Evolutionary conservation across 1,140 invertebrate species (phyloP).

Genomic region (Lordiphosa mommai): DNA sequence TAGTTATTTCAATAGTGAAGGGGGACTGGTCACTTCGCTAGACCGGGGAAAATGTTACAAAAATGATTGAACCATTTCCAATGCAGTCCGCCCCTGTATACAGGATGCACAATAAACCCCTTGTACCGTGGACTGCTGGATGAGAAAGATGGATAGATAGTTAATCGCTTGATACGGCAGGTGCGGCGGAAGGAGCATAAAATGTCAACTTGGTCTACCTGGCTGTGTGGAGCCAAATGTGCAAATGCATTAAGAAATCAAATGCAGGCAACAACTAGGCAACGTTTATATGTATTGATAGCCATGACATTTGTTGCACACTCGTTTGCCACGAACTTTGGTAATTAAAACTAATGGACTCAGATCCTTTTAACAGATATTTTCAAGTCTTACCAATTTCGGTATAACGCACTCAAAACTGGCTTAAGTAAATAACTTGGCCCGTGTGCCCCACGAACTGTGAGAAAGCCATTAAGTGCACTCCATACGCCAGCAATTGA

Average conservation of each 20-base stretch:
- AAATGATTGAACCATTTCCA: background rate
- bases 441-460: conserved; percentile 12
- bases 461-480: conserved; percentile 50
- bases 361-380: conserved; percentile 39
- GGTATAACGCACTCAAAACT: conserved; percentile 37
- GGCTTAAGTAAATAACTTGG: conserved; percentile 55
- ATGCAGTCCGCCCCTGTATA: background rate
- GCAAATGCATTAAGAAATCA: conserved; percentile 67
- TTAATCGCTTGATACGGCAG: conserved; percentile 40
- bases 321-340: conserved; percentile 24
- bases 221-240: conserved; percentile 14
- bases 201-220: conserved; percentile 39
- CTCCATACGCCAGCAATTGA: conserved; percentile 40
- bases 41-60: no score
- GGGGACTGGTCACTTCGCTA: no score
- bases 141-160: conserved; percentile 24
- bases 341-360: conserved; percentile 65
- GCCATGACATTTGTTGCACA: conserved; percentile 60
- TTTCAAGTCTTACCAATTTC: conserved; percentile 19
- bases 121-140: conserved; percentile 7
- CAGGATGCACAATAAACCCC: background rate
- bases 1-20: no score
- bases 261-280: conserved; percentile 49
- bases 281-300: conserved; percentile 48
- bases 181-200: conserved; percentile 19